A percentile compares a stretch with the other conserved stretches of the same genome.
phyloP scores from a whole-genome alignment of 2,113 vertebrate species.

The Dolichallabes microphthalmus region DNA sequence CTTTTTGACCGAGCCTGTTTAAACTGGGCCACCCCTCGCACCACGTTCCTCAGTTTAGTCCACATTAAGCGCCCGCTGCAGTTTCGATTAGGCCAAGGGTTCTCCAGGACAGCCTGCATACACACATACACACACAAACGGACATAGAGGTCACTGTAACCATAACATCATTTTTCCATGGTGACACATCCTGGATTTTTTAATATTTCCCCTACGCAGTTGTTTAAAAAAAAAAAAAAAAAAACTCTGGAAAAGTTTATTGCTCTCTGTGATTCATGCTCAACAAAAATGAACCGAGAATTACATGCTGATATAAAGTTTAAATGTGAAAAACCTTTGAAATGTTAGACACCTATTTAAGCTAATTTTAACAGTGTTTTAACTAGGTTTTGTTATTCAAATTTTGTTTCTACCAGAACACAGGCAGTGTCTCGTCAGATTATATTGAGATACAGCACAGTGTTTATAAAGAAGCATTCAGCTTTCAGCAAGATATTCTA shows the following conservation, averaged over 20 bases:
- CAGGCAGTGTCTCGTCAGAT: background rate
- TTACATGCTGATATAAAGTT: background rate
- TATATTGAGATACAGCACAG: background rate
- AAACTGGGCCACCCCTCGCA: conserved; percentile 86
- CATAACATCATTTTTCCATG: conserved; percentile 15
- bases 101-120: conserved; percentile 88
- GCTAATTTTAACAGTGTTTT: background rate
- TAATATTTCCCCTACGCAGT: background rate
- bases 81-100: conserved; percentile 90
- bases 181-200: background rate
- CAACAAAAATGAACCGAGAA: background rate
- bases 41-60: conserved; percentile 90
- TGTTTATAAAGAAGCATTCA: background rate
- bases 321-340: background rate
- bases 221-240: background rate
- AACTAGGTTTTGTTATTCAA: background rate
- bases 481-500: background rate
- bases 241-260: background rate
- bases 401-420: background rate
- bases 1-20: conserved; percentile 71
- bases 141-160: background rate
- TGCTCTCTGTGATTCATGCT: background rate
- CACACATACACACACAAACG: conserved; percentile 14
- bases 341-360: background rate
- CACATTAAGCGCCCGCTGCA: conserved; percentile 94